Evolutionary conservation across 2,888 invertebrate genomes (phyloP).

Genomic region (Drosophila acutilabella): DNA sequence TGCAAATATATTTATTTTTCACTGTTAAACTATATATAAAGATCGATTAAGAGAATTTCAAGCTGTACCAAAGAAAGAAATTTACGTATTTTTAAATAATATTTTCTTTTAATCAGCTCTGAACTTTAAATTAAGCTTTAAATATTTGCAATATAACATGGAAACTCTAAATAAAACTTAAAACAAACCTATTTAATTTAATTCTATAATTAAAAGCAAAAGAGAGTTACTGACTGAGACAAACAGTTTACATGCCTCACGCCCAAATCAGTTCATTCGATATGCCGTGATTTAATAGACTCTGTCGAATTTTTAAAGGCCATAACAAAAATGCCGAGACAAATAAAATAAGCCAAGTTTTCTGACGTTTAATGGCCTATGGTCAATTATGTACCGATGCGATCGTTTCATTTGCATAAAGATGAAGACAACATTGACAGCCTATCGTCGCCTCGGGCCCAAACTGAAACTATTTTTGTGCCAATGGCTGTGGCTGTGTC

Average conservation of each 20-base stretch:
- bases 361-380: constrained; percentile 20
- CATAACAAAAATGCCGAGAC: constrained; percentile 25
- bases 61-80: no score
- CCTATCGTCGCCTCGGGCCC: constrained; percentile 21
- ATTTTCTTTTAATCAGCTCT: no score
- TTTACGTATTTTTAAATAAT: no score
- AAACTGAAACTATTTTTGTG: constrained; percentile 26
- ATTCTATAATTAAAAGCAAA: not conserved
- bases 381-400: constrained; percentile 47
- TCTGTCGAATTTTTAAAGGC: constrained; percentile 35
- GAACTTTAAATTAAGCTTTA: no score
- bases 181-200: no score
- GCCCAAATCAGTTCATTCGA: constrained; percentile 19
- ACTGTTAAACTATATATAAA: no score
- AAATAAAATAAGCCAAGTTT: constrained; percentile 22
- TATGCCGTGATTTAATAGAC: constrained; percentile 46
- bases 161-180: no score
- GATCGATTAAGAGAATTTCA: no score
- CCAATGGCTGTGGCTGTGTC: not conserved
- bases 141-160: no score
- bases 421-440: constrained; percentile 39
- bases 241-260: not conserved
- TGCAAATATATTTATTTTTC: no score
- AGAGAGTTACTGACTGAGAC: not conserved
- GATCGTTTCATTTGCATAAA: constrained; percentile 61